Base-by-base conservation (phyloP, 2,113 vertebrate genomes). In the Perca flavescens region DNA sequence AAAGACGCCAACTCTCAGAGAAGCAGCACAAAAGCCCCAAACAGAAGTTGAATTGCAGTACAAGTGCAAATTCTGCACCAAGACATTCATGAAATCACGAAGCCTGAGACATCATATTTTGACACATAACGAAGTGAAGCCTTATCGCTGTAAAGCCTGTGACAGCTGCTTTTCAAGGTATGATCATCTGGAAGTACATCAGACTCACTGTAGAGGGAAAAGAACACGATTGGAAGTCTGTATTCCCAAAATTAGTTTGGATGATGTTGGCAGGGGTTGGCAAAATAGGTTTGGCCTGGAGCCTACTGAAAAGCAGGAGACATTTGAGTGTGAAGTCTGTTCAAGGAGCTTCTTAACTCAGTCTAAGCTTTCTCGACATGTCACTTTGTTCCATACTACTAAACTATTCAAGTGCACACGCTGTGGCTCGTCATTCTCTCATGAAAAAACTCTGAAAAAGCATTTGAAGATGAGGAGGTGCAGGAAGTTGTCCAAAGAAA, bases 61-160 rank as follows among this genome's bases (percentile, higher is more conserved):
- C 28, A 94, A 95, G 64, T 96, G 95, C 71, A 96, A 91, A 79
- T 95, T 96, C 84, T 96, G 95, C 79, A 94, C 93, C 0, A 95
- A 95, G 78, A 91, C 83, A 4, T 96, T 96, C 76, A 68, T 90
- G 74, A 94, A 95, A 77, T 9, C 94, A 21, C 87, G 86, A 80
- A 89, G 80, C 77, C 79, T 96, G 43, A 93, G 95, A 46, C 86
- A 79, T 49, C 95, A 96, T 82, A 95, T 96, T 82, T 91, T 96
- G 82, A 94, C 94, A 14, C 95, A 96, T 62, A 96, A 94, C 17
- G 95, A 95, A 43, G 95, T 94, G 5, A 96, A 96, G 34, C 95
- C 95, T 1, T 96, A 96, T 87, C 94, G 91, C n/a, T 96, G 95
- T 70, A 94, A 94, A 89, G 74, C 85, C 49, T 96, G 95, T 80